Base-by-base conservation (phyloP, 1,140 invertebrate species). In the Drosophila nigromelanica region DNA sequence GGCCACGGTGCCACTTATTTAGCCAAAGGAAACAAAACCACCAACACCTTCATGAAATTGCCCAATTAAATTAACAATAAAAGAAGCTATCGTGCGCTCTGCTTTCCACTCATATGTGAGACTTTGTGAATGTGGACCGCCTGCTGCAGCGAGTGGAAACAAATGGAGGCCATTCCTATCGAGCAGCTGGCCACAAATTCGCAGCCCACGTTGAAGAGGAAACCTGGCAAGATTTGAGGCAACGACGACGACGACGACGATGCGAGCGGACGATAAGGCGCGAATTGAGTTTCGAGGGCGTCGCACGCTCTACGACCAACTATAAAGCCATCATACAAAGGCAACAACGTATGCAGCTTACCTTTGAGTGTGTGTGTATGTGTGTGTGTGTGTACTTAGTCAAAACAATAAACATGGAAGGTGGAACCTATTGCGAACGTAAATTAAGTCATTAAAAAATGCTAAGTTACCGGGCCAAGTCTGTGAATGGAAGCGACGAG, bases 361-460 rank as follows among this genome's bases (percentile, higher is more conserved):
- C 7, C 21, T 24, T 4, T 24, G 3, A 18, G 18, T 18, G 18
- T 18, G 18, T 18, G 18, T 18, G 21, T 55, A 42, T 40, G 18
- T 62, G 24, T n/a, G n/a, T 62, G 27, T 62, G 14, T 68, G 67
- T 73, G 83, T 82, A 83, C 79, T 83, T 83, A 89, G 83, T 71
- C 76, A 89, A 89, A 89, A 89, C 80, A 89, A 89, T 89, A 89
- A 89, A 85, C 85, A 78, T 77, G 76, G 83, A 89, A 89, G 83
- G 83, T 89, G 85, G 85, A 75, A 85, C 83, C 83, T 85, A 85
- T 89, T 89, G 83, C 80, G 74, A 89, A 89, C 85, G 80, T 89
- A 89, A 89, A 89, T 89, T 89, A 89, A 89, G 83, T 89, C 83
- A 89, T 89, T 89, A 89, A 89, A 86, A 89, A 89, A 83, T 85